Evolutionary conservation across 2,888 invertebrate species (phyloP).

Genomic region (Thecophora atra): DNA sequence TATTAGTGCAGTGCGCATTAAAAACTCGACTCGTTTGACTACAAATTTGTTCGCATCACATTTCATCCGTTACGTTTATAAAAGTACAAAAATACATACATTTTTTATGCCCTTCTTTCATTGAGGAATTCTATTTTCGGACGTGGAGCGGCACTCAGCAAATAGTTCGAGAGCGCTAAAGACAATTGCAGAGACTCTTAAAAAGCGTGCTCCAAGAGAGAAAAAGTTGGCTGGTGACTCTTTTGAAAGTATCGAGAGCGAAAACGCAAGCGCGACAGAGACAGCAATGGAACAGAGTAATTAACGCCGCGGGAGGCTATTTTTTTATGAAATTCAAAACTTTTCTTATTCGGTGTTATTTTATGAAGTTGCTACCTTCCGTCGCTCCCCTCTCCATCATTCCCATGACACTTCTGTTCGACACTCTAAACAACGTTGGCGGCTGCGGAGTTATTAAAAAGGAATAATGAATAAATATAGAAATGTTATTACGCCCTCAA

Average conservation of each 20-base stretch:
- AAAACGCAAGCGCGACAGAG: too few relatives aligned
- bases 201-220: slow-evolving; percentile 6
- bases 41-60: slow-evolving; percentile 31
- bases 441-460: slow-evolving; percentile 33
- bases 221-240: background rate
- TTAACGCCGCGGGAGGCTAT: slow-evolving; percentile 34
- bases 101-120: background rate
- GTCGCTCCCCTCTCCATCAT: background rate
- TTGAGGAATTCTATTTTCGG: slow-evolving; percentile 15
- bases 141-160: background rate
- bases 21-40: background rate
- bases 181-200: background rate
- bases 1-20: slow-evolving; percentile 14
- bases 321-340: slow-evolving; percentile 36
- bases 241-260: too few relatives aligned
- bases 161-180: background rate
- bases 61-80: slow-evolving; percentile 36
- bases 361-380: background rate
- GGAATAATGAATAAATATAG: slow-evolving; percentile 22
- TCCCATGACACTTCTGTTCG: background rate
- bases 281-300: background rate
- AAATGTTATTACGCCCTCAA: background rate
- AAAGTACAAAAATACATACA: too few relatives aligned
- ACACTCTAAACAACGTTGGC: slow-evolving; percentile 6
- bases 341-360: slow-evolving; percentile 26